Percentiles rank a stretch among this genome's conserved stretches.
phyloP scores from a whole-genome alignment of 1,140 invertebrate genomes.

The Euwallacea similis region DNA sequence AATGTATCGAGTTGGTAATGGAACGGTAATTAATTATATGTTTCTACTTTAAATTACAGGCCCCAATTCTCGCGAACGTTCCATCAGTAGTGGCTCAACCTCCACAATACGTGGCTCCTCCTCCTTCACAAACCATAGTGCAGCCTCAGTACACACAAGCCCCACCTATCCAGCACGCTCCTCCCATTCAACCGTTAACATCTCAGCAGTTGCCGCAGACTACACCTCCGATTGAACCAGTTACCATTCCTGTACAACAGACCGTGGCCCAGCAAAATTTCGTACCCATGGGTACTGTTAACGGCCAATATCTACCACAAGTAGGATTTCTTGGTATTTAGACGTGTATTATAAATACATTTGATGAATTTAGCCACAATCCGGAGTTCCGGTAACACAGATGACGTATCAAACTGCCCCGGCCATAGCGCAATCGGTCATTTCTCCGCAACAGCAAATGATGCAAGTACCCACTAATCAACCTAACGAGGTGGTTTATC shows the following conservation, averaged over 20 bases:
- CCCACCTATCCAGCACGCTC: slow-evolving; percentile 4
- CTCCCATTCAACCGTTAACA: slow-evolving; percentile 10
- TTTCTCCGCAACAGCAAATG: slow-evolving; percentile 26
- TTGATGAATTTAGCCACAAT: background rate
- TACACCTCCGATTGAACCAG: background rate
- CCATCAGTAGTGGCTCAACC: slow-evolving; percentile 5
- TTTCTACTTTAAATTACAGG: background rate
- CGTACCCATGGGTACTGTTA: slow-evolving; percentile 4
- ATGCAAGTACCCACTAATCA: slow-evolving; percentile 23
- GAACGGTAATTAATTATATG: background rate
- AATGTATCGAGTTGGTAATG: background rate
- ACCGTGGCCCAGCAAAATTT: slow-evolving; percentile 12
- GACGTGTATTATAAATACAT: background rate
- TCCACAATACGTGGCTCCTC: slow-evolving; percentile 16
- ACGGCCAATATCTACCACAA: slow-evolving; percentile 15
- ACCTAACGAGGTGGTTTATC: slow-evolving; percentile 21
- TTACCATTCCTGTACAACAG: background rate
- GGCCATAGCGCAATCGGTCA: slow-evolving; percentile 9
- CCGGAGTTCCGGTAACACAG: background rate
- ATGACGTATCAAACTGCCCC: slow-evolving; percentile 25
- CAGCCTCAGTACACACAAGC: slow-evolving; percentile 14
- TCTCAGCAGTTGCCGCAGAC: slow-evolving; percentile 21
- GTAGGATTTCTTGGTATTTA: slow-evolving; percentile 1
- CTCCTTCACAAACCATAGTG: slow-evolving; percentile 4
- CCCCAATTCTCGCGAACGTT: background rate